These are phyloP conservation scores for Pelodiscus sinensis DNA, from an alignment of 2,113 vertebrate species.

Conservation along the genomic window DNA sequence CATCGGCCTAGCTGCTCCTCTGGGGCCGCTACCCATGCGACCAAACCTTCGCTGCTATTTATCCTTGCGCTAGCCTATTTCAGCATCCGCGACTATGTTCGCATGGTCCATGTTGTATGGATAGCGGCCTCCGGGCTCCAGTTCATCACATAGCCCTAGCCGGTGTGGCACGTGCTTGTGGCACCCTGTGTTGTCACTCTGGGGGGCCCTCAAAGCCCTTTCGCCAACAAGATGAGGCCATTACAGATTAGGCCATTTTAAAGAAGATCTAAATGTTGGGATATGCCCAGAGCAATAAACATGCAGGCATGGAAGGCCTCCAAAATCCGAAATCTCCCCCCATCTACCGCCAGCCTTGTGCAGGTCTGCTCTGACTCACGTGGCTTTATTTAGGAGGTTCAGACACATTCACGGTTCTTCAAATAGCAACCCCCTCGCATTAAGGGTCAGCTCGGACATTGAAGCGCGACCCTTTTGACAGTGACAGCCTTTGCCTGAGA, in stretches of 20 bases:
- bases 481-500: neutral
- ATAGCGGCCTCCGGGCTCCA: neutral
- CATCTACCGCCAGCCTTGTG: neutral
- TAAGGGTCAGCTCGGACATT: neutral
- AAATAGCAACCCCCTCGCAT: neutral
- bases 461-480: neutral
- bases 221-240: neutral
- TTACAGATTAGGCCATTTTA: neutral
- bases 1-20: too few species aligned
- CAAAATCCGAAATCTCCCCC: neutral
- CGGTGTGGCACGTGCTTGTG: neutral
- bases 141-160: neutral
- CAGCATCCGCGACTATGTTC: neutral
- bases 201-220: neutral
- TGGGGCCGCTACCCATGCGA: too few species aligned
- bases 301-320: constrained; percentile 26
- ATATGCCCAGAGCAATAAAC: constrained; percentile 38
- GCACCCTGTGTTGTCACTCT: neutral
- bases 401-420: neutral
- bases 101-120: neutral
- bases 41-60: neutral
- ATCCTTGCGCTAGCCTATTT: neutral
- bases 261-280: neutral
- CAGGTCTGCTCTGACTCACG: neutral
- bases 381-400: neutral